Base-by-base conservation (phyloP, 2,113 vertebrate species). In the Neomonachus schauinslandi region DNA sequence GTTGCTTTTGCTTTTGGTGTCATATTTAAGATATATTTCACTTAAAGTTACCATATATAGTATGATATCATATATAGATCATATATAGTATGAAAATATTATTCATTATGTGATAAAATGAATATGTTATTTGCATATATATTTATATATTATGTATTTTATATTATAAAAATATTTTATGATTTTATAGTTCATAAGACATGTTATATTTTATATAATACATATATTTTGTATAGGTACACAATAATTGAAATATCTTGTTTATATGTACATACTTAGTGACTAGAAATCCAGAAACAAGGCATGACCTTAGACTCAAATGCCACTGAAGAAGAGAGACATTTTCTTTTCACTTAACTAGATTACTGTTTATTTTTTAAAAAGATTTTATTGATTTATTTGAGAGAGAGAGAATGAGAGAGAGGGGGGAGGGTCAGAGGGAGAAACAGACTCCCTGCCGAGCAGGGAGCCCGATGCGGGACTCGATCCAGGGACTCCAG, bases 221-320 rank as follows among this genome's bases (percentile, higher is more conserved):
- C 2, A 42, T 42, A 36, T 67, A 39, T 81, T 67, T 80, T 80
- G 39, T 42, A 24, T n/a, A 67, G 15, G 26, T 21, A 42, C 46
- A 87, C 61, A 65, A 77, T 49, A 82, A 92, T 82, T 71, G 77
- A 81, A 77, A 46, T 90, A 95, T 21, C 12, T 96, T 85, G 36
- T 51, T 89, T 74, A n/a, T 55, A 55, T 49, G 21, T 42, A 79
- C 31, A 49, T 57, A 84, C 53, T 87, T 65, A 77, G 26, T 88
- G 69, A 79, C 18, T 71, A 31, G 26, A 91, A 80, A 77, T 74
- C 21, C 67, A 74, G 53, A 77, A 82, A 77, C 11, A 84, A 69
- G 31, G 7, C 84, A 42, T 80, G n/a, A 28, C 4, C n/a, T 76
- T 91, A 42, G 46, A n/a, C 14, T 61, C 33, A 83, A 84, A 80